Conservation (phyloP, 2,797 vertebrate genomes). For the Aphelocoma californica region DNA sequence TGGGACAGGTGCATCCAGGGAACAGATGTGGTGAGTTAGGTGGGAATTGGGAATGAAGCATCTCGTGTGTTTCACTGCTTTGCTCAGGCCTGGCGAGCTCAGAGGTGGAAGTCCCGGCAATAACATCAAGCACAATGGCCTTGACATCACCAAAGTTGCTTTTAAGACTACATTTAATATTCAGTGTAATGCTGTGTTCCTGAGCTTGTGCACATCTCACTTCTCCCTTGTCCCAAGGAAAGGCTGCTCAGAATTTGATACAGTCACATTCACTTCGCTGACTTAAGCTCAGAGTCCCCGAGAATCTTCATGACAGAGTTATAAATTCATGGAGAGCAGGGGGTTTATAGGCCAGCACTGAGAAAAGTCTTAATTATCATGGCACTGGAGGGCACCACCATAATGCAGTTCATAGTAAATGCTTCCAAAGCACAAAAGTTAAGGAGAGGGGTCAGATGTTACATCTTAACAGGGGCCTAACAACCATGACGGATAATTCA, state of each 20-base stretch:
- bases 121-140: background rate
- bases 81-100: background rate
- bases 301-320: background rate
- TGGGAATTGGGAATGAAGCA: background rate
- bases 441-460: constrained; percentile 35
- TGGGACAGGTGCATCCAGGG: constrained; percentile 83
- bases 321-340: background rate
- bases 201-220: background rate
- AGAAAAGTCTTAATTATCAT: background rate
- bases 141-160: background rate
- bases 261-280: background rate
- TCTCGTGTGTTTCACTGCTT: fast-evolving
- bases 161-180: background rate
- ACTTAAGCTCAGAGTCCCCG: background rate
- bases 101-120: background rate
- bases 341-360: background rate
- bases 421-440: constrained; percentile 38
- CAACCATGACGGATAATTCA: constrained; percentile 12
- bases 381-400: background rate
- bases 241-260: background rate
- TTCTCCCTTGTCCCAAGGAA: background rate
- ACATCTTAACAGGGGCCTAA: constrained; percentile 25
- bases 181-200: background rate
- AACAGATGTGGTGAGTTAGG: constrained; percentile 87
- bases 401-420: background rate